Percentiles rank a stretch among this genome's conserved stretches.
Evolutionary conservation across 2,888 invertebrate genomes (phyloP).

Genomic region (Osmoderma eremita): DNA sequence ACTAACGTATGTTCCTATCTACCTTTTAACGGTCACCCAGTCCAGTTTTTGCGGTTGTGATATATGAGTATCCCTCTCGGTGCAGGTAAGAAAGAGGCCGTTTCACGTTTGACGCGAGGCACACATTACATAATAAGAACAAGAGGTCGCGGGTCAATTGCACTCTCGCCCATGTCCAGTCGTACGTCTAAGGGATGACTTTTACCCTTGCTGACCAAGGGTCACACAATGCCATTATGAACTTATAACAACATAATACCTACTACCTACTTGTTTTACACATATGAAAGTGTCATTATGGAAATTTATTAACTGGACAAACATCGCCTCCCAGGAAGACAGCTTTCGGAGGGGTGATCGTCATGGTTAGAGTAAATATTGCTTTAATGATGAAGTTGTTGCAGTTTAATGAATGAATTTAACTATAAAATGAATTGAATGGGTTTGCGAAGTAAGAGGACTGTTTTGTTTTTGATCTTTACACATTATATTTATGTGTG

Average conservation of each 20-base stretch:
- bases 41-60: neutral
- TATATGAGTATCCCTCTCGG: constrained; percentile 6
- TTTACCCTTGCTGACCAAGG: constrained; percentile 22
- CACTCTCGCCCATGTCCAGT: constrained; percentile 18
- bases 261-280: constrained; percentile 28
- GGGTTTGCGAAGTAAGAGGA: no score
- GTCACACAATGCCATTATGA: constrained; percentile 20
- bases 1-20: no score
- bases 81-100: neutral
- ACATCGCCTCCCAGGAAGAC: constrained; percentile 1
- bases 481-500: no score
- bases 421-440: no score
- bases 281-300: constrained; percentile 16
- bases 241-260: constrained; percentile 20
- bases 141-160: constrained; percentile 18
- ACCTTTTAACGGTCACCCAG: constrained; percentile 4
- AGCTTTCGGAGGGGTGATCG: neutral
- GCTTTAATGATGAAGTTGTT: no score
- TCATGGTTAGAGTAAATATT: neutral
- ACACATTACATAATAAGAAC: constrained; percentile 25
- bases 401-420: no score
- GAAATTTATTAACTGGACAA: constrained; percentile 24
- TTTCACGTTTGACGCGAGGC: constrained; percentile 7
- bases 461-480: no score
- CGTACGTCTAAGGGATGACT: constrained; percentile 2